Conservation (phyloP, 1,140 invertebrate species). For the Drosophila elegans region DNA sequence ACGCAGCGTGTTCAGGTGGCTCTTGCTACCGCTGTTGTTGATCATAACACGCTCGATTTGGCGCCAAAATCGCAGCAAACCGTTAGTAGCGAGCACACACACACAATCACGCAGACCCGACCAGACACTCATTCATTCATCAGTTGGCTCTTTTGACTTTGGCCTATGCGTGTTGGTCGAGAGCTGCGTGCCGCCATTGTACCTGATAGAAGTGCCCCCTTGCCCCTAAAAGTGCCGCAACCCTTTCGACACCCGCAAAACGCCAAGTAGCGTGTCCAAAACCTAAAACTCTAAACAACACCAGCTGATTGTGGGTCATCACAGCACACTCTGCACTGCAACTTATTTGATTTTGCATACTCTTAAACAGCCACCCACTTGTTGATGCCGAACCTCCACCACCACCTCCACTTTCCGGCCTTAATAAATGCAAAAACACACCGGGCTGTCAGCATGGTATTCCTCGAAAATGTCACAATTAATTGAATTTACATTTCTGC, state of each 20-base stretch:
- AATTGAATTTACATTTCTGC: slow-evolving; percentile 72
- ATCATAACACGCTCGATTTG: slow-evolving; percentile 77
- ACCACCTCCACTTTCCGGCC: neutral
- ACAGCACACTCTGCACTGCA: slow-evolving; percentile 59
- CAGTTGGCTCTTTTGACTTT: slow-evolving; percentile 39
- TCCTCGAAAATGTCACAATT: slow-evolving; percentile 65
- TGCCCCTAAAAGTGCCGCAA: slow-evolving; percentile 5
- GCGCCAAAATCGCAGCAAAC: slow-evolving; percentile 71
- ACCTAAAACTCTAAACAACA: slow-evolving; percentile 55
- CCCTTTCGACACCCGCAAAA: slow-evolving; percentile 45
- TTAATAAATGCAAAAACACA: slow-evolving; percentile 1
- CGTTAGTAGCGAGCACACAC: slow-evolving; percentile 28
- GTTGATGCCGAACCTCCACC: slow-evolving; percentile 9
- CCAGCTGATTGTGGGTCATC: slow-evolving; percentile 35
- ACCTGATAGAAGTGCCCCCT: slow-evolving; percentile 37
- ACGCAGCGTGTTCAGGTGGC: slow-evolving; percentile 63
- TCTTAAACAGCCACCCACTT: slow-evolving; percentile 13
- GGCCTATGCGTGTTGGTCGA: slow-evolving; percentile 68
- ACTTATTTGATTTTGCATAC: slow-evolving; percentile 53
- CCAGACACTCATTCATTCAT: slow-evolving; percentile 70
- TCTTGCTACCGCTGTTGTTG: slow-evolving; percentile 29
- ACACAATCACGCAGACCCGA: slow-evolving; percentile 22
- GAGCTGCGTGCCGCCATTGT: slow-evolving; percentile 68
- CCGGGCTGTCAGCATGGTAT: slow-evolving; percentile 32
- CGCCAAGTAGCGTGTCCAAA: slow-evolving; percentile 76